Evolutionary conservation across 1,140 invertebrate species (phyloP), one percentile per base, ranked within the genome.

Genomic region (Danaus melanippus): DNA sequence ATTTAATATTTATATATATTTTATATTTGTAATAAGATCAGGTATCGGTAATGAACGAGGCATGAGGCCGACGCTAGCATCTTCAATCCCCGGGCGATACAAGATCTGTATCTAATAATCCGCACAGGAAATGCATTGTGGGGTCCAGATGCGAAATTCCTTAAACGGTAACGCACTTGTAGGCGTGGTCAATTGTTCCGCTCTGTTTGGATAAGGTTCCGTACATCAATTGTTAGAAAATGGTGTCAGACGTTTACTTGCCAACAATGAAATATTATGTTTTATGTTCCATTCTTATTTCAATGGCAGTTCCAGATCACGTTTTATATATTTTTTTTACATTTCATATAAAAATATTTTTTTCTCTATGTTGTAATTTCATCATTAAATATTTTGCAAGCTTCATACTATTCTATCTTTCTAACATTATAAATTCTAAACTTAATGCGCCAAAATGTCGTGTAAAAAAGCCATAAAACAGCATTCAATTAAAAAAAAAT

Each of bases 131-230:
- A 65, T 59, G 71, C 66, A 74, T 86, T 86, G 84, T 86, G 50
- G 67, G 61, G 56, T 66, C 71, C 81, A 86, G 84, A 86, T 86
- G 84, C 80, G 81, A 84, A 86, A 86, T 84, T 79, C 84, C 79
- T 67, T 46, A 58, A 58, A 62, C 56, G 56, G 67, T 74, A 67
- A 61, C 66, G 66, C 71, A 76, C 68, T 76, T 74, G 69, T 78
- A 74, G 80, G 82, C 82, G 82, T 82, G 80, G 79, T 65, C 52
- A 64, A 74, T 81, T 76, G 74, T 78, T 70, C 60, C 53, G 59
- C 60, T 70, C 70, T 67, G 50, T 58, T 32, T 48, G 50, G 41
- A 10, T 43, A 32, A 71, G 58, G 62, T 74, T 70, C 51, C 65
- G 60, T 54, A 42, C 57, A 59, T 60, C 66, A 42, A 55, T 58